phyloP scores from a whole-genome alignment of 2,113 vertebrate genomes.

The Oryctolagus cuniculus region DNA sequence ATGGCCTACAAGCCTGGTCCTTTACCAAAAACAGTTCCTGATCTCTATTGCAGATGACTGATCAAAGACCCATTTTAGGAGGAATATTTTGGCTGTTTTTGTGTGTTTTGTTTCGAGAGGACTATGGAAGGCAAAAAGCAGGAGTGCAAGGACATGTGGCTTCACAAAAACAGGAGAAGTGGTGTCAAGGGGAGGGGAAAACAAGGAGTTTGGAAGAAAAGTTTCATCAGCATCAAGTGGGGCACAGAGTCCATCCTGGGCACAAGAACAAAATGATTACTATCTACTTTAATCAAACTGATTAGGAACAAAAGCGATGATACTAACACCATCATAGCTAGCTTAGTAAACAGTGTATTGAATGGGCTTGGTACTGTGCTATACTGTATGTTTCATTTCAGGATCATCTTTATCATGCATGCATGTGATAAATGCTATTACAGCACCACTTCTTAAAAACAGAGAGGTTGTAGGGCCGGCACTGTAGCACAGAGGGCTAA shows the following conservation, averaged over 20 bases:
- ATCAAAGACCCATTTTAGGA: not conserved
- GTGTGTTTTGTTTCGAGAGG: not conserved
- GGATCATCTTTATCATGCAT: not conserved
- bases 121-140: not conserved
- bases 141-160: not conserved
- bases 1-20: not conserved
- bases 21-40: not conserved
- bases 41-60: not conserved
- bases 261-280: constrained; percentile 34
- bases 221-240: not conserved
- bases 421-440: not conserved
- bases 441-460: not conserved
- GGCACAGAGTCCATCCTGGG: not conserved
- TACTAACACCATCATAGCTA: not conserved
- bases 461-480: too few relatives aligned
- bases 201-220: constrained; percentile 9
- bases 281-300: constrained; percentile 10
- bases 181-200: not conserved
- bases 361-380: not conserved
- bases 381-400: not conserved
- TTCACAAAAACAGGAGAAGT: constrained; percentile 32
- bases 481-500: too few relatives aligned
- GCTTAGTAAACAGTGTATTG: not conserved
- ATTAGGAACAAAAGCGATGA: constrained; percentile 42
- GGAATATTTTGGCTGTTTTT: not conserved